Conservation (phyloP, 2,797 vertebrate species). For the Phalloptychus januarius region DNA sequence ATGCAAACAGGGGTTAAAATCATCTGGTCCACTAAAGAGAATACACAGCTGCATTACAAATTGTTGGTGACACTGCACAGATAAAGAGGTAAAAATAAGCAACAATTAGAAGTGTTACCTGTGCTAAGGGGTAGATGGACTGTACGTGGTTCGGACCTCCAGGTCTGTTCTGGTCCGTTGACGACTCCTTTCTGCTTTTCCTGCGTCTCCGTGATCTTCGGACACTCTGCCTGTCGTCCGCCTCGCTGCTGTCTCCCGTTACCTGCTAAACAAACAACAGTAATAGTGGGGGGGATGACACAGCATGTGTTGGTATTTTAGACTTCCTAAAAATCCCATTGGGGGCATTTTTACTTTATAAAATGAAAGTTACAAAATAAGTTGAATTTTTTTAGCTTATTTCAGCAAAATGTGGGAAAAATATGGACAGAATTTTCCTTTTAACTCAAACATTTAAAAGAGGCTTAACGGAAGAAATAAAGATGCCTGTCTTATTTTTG, state of each 20-base stretch:
- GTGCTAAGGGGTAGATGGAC: conserved; percentile 59
- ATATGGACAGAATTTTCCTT: too few relatives aligned
- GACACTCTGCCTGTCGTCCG: conserved; percentile 82
- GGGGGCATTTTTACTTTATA: neutral
- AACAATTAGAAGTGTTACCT: conserved; percentile 41
- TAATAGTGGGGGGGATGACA: neutral
- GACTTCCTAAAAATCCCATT: neutral
- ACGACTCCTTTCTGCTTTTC: conserved; percentile 81
- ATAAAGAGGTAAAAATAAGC: neutral
- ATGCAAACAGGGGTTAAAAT: conserved; percentile 4
- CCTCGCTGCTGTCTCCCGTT: conserved; percentile 89
- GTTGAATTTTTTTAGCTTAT: too few relatives aligned
- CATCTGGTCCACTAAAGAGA: neutral
- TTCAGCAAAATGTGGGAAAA: too few relatives aligned
- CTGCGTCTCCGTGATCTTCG: conserved; percentile 85
- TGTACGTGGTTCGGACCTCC: conserved; percentile 55
- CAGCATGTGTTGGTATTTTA: neutral
- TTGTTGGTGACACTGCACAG: neutral
- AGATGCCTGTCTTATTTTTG: too few relatives aligned
- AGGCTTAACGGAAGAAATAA: too few relatives aligned
- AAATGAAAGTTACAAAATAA: neutral
- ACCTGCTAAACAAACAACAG: conserved; percentile 67
- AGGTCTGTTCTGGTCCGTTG: conserved; percentile 65
- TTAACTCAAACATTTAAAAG: too few relatives aligned
- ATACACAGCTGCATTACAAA: neutral